Conservation (phyloP, 2,113 vertebrate genomes). For the Numenius arquata region DNA sequence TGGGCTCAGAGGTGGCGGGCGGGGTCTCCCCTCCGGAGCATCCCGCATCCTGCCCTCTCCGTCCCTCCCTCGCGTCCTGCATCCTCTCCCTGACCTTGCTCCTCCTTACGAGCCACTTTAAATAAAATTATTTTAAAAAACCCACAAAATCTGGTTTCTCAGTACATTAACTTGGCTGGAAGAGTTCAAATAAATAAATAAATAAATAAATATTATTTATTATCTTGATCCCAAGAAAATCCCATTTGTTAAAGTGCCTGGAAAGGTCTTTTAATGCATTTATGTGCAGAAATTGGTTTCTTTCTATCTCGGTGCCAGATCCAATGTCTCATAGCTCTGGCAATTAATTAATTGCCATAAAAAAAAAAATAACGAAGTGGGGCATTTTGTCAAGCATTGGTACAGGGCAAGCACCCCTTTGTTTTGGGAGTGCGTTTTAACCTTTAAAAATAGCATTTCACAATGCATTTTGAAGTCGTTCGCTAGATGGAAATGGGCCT, state of each 20-base stretch:
- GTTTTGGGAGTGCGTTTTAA: not conserved
- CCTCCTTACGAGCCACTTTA: not conserved
- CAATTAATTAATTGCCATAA: slow-evolving; percentile 11
- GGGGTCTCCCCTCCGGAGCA: not conserved
- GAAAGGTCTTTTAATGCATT: not conserved
- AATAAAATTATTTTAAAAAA: not conserved
- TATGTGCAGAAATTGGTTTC: not conserved
- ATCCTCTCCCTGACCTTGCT: not conserved
- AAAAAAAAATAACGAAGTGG: not conserved
- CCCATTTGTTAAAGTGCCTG: not conserved
- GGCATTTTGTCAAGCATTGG: not conserved
- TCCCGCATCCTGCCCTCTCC: not conserved
- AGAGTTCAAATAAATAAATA: not conserved
- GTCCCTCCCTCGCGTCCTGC: not conserved
- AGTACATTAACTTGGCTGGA: not conserved
- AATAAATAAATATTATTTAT: not conserved
- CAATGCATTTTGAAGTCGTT: not conserved
- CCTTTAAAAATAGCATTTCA: not conserved
- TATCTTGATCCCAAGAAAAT: not conserved
- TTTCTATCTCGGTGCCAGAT: not conserved
- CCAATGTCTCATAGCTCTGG: not conserved
- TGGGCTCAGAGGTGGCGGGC: not conserved
- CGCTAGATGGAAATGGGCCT: not conserved
- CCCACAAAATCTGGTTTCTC: not conserved
- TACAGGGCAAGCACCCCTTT: not conserved